Evolutionary conservation across 2,888 invertebrate genomes (phyloP), one percentile per base, ranked within the genome.

Genomic region (Pegoplata infirma): DNA sequence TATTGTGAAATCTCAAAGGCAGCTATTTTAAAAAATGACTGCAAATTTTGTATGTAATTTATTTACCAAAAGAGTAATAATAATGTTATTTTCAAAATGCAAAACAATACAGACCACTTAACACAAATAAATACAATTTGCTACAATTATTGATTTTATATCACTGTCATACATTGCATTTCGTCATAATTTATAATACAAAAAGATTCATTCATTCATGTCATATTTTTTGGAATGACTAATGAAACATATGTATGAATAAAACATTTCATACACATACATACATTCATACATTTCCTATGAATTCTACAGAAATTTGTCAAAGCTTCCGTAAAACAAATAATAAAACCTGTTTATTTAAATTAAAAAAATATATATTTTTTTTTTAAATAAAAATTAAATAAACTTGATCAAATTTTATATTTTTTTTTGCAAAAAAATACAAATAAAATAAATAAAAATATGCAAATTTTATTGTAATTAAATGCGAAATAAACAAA

Each of bases 251-350:
- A n/a, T n/a, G n/a, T n/a, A n/a, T 32, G 19, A 49, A 49, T 28
- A 64, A n/a, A 64, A 64, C 63, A 32, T 64, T 49, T 49, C 32
- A 64, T 64, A n/a, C 21, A 64, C 49, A n/a, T n/a, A n/a, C n/a
- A n/a, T n/a, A n/a, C n/a, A n/a, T n/a, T n/a, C n/a, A n/a, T n/a
- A n/a, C n/a, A 51, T 36, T 64, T 64, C 63, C 63, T 36, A 51
- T 51, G 21, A 64, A 51, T 49, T 64, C 10, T 36, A 64, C 36
- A 64, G 19, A 51, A 51, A 53, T 36, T 64, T 49, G 5, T 32
- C 28, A 23, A 47, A 64, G 49, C 51, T 51, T 64, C 51, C 49
- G 49, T 49, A 64, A 64, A 17, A 14, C 36, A 64, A 59, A 63
- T 61, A 17, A 61, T 61, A 19, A 7, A n/a, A 56, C 36, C 56